phyloP scores from a whole-genome alignment of 2,113 vertebrate species.

The Ammodytes dubius region DNA sequence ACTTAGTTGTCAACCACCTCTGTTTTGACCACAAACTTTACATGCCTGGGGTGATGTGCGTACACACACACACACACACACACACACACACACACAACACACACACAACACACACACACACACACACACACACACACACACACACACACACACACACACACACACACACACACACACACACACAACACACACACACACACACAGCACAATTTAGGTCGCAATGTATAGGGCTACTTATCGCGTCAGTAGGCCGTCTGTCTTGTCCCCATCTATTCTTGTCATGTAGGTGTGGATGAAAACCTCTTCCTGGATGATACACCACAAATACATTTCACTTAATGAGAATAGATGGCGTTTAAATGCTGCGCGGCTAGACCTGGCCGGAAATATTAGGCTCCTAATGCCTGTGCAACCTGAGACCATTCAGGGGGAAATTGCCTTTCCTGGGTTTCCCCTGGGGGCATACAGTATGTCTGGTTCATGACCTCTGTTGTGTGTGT shows the following conservation, averaged over 20 bases:
- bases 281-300: slow-evolving; percentile 46
- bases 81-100: slow-evolving; percentile 13
- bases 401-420: slow-evolving; percentile 43
- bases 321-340: slow-evolving; percentile 33
- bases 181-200: slow-evolving; percentile 8
- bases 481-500: slow-evolving; percentile 41
- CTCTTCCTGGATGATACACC: slow-evolving; percentile 45
- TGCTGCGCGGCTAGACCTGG: slow-evolving; percentile 1
- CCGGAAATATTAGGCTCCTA: not conserved
- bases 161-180: slow-evolving; percentile 14
- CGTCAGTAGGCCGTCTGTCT: slow-evolving; percentile 56
- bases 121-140: slow-evolving; percentile 9
- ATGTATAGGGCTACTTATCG: slow-evolving; percentile 70
- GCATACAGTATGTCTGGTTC: slow-evolving; percentile 43
- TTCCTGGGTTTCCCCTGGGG: slow-evolving; percentile 16
- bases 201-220: slow-evolving; percentile 17
- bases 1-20: slow-evolving; percentile 52
- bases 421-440: slow-evolving; percentile 59
- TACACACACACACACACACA: slow-evolving; percentile 19
- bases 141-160: slow-evolving; percentile 6
- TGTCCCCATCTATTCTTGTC: slow-evolving; percentile 55
- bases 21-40: slow-evolving; percentile 43
- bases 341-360: slow-evolving; percentile 38
- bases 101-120: slow-evolving; percentile 7
- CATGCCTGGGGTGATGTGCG: slow-evolving; percentile 40